phyloP scores from a whole-genome alignment of 2,797 vertebrate species.

The Hipposideros larvatus region DNA sequence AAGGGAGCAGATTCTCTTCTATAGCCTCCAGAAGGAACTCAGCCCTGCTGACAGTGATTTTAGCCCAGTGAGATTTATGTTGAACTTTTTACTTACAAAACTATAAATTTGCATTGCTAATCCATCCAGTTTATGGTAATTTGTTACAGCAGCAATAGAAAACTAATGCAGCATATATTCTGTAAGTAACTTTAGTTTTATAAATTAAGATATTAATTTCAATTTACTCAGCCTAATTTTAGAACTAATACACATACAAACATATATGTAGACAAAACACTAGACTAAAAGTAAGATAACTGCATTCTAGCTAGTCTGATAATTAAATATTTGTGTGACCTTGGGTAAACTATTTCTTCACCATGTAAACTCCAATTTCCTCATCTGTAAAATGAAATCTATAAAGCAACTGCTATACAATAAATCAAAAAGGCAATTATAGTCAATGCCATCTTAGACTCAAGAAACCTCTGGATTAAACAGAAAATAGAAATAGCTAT shows the following conservation, averaged over 20 bases:
- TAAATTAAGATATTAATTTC: slow-evolving; percentile 39
- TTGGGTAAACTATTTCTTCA: slow-evolving; percentile 2
- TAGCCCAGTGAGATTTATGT: neutral
- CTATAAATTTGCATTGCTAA: neutral
- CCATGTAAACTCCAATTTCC: neutral
- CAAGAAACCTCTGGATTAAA: slow-evolving; percentile 3
- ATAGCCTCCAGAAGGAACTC: neutral
- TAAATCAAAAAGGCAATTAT: slow-evolving; percentile 39
- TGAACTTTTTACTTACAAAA: neutral
- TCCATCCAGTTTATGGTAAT: neutral
- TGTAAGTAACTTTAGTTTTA: slow-evolving; percentile 44
- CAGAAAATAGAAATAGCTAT: slow-evolving; percentile 37
- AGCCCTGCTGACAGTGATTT: neutral
- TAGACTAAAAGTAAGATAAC: slow-evolving; percentile 34
- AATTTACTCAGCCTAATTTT: slow-evolving; percentile 15
- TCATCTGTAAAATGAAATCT: slow-evolving; percentile 2
- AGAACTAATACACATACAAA: slow-evolving; percentile 25
- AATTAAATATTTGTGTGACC: neutral
- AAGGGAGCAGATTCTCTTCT: neutral
- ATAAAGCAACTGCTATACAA: neutral
- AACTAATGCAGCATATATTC: neutral
- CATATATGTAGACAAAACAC: slow-evolving; percentile 15
- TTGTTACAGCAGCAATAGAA: slow-evolving; percentile 31
- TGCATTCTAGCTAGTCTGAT: neutral
- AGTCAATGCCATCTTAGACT: slow-evolving; percentile 6